Percentiles rank a stretch among this genome's conserved stretches.
phyloP scores from a whole-genome alignment of 2,113 vertebrate species.

The Leptobrachium ailaonicum region DNA sequence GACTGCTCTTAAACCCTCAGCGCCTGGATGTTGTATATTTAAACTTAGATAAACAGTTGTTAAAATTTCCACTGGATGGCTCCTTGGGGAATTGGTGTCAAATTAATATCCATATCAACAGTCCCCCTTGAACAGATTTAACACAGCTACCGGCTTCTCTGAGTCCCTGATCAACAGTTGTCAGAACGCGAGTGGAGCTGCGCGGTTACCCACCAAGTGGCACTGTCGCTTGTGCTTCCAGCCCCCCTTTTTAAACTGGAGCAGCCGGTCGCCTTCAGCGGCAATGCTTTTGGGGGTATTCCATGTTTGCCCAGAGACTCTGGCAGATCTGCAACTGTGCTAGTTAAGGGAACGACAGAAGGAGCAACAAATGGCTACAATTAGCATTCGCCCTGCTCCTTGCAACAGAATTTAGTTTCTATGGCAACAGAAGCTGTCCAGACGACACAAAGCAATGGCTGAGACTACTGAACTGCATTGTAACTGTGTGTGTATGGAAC shows the following conservation, averaged over 20 bases:
- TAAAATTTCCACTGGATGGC: constrained; percentile 54
- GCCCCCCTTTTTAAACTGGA: constrained; percentile 51
- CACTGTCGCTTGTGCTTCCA: constrained; percentile 56
- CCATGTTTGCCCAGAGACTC: constrained; percentile 62
- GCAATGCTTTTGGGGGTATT: constrained; percentile 60
- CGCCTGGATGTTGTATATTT: constrained; percentile 48
- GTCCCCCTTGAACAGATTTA: constrained; percentile 58
- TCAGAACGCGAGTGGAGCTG: constrained; percentile 58
- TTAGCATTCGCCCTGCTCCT: constrained; percentile 57
- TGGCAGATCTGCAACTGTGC: constrained; percentile 64
- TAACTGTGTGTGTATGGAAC: constrained; percentile 47
- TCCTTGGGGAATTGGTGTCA: constrained; percentile 59
- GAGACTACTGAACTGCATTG: constrained; percentile 51
- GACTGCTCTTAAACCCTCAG: constrained; percentile 52
- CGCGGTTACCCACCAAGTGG: constrained; percentile 57
- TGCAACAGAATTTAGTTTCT: constrained; percentile 64
- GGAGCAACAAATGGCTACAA: constrained; percentile 61
- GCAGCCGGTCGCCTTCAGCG: constrained; percentile 64
- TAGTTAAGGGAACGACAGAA: constrained; percentile 64
- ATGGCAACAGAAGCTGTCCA: constrained; percentile 71
- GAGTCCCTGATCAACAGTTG: constrained; percentile 64
- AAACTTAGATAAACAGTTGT: constrained; percentile 58
- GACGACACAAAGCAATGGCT: constrained; percentile 61
- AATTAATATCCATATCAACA: constrained; percentile 62
- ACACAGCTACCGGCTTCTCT: constrained; percentile 51